Base-by-base conservation (phyloP, 2,797 vertebrate genomes). In the Aselliscus stoliczkanus region DNA sequence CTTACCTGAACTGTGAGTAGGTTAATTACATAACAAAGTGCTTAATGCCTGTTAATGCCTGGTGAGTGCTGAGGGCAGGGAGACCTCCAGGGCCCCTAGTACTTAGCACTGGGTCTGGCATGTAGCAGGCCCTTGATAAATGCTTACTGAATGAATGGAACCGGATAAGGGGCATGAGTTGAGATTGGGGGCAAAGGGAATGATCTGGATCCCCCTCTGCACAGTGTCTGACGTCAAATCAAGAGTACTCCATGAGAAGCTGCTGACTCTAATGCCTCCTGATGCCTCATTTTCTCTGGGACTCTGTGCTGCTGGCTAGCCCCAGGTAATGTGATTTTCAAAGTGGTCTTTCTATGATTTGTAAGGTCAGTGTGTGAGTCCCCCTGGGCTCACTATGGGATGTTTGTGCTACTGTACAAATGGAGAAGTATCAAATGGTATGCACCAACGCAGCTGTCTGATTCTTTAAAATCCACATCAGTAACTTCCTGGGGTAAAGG, bases 11-110 rank as follows among this genome's bases (percentile, higher is more conserved):
- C 9, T 20, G 23, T 27, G 87, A 34, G 34, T 4, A 27, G 20
- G 17, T 20, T 44, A 4, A n/a, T 62, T 29, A 10, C 1, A 0
- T 77, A 60, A 27, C 18, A 4, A 47, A 1, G 7, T 3, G 13
- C 62, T 27, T 25, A 14, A 56, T 1, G 42, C 69, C 47, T 42
- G 21, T 23, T 42, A 5, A 2, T n/a, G 31, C 82, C 64, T 13
- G 44, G 20, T 9, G 34, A 27, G 34, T 23, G 2, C 31, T 5
- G 34, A 4, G 1, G 67, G 47, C 58, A 37, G 29, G 60, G 58
- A n/a, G 50, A 23, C 34, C 65, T 83, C 67, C 31, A 50, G 79
- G 13, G 10, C 29, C 44, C 44, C 52, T 21, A 7, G n/a, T 29
- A 8, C 54, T 72, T 14, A 75, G 60, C 11, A 0, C 56, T 10